phyloP scores from a whole-genome alignment of 2,888 invertebrate species.

The Limenitis arthemis region DNA sequence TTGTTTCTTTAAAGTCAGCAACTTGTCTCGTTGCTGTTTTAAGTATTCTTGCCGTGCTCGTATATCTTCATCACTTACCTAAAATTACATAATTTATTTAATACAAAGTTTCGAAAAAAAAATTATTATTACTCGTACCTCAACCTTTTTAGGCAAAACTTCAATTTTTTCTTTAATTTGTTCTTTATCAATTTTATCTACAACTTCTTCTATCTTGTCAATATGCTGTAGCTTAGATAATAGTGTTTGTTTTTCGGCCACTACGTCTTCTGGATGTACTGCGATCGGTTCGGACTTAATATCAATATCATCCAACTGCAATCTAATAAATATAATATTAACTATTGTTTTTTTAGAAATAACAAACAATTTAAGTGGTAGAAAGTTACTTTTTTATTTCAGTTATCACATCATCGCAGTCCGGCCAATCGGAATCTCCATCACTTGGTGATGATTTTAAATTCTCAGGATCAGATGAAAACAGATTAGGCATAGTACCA shows the following conservation, averaged over 20 bases:
- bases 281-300: slow-evolving; percentile 35
- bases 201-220: slow-evolving; percentile 44
- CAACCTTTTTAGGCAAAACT: slow-evolving; percentile 43
- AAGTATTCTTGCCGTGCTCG: slow-evolving; percentile 88
- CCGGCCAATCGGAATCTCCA: slow-evolving; percentile 53
- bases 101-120: too few species aligned
- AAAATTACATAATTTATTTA: not conserved
- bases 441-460: slow-evolving; percentile 46
- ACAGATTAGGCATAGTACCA: slow-evolving; percentile 76
- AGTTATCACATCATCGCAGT: slow-evolving; percentile 73
- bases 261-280: slow-evolving; percentile 53
- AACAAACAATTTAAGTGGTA: not conserved
- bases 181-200: slow-evolving; percentile 21
- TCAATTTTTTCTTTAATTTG: slow-evolving; percentile 28
- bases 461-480: slow-evolving; percentile 61
- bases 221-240: slow-evolving; percentile 55
- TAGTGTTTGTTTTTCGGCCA: slow-evolving; percentile 56
- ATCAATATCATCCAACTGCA: slow-evolving; percentile 50
- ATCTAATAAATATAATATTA: slow-evolving; percentile 31
- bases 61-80: slow-evolving; percentile 75
- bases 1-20: slow-evolving; percentile 90
- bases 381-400: slow-evolving; percentile 68
- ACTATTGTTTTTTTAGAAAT: not conserved
- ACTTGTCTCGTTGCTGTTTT: slow-evolving; percentile 90
- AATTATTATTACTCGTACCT: slow-evolving; percentile 33